These are phyloP conservation scores for Amblyraja radiata DNA, from an alignment of 2,797 vertebrate genomes.

Conservation along the genomic window DNA sequence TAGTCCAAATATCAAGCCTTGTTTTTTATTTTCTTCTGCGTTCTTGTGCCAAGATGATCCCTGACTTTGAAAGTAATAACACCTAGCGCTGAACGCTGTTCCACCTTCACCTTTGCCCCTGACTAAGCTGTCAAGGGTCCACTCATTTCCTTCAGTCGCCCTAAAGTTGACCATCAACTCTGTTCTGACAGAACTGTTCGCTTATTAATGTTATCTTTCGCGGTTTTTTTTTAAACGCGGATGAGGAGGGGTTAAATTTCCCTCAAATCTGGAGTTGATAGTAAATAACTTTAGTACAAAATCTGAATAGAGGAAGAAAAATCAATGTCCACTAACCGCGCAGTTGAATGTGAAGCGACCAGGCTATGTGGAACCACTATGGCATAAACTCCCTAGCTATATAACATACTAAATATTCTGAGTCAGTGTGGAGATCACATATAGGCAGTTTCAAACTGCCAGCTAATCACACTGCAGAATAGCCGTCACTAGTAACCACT, in stretches of 20 bases:
- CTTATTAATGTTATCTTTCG: neutral
- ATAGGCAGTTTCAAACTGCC: slow-evolving; percentile 23
- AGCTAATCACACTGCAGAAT: neutral
- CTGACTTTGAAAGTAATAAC: neutral
- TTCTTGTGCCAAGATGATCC: neutral
- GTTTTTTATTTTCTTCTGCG: neutral
- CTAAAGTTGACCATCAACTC: too few relatives aligned
- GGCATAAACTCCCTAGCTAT: neutral
- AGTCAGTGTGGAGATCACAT: slow-evolving; percentile 20
- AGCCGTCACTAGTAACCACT: neutral
- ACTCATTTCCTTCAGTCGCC: too few relatives aligned
- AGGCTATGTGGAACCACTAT: neutral
- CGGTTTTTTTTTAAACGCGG: neutral
- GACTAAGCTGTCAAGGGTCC: neutral
- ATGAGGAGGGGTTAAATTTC: neutral
- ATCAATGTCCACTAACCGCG: neutral
- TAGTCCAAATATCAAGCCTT: neutral
- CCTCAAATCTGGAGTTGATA: too few relatives aligned
- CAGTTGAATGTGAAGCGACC: neutral
- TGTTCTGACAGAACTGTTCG: neutral
- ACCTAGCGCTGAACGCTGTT: neutral
- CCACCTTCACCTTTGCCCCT: neutral
- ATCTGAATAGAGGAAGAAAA: neutral
- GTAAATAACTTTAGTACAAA: neutral
- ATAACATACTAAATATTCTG: neutral